Base-by-base conservation (phyloP, 2,797 vertebrate genomes). In the Buceros bicornis region DNA sequence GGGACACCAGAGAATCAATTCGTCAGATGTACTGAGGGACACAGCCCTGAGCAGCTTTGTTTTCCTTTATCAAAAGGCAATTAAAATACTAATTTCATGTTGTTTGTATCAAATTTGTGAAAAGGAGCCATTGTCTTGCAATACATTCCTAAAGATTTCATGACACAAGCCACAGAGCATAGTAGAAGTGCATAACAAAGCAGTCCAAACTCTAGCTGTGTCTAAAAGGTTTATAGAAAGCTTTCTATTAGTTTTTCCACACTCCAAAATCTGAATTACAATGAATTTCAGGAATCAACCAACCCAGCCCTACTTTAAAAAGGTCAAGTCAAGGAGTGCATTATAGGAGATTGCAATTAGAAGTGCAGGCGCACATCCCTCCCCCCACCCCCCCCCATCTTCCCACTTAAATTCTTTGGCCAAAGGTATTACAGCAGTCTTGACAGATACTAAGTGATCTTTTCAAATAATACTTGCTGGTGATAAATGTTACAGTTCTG, bases 241-340 rank as follows among this genome's bases (percentile, higher is more conserved):
- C 94, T 87, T 71, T 92, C 88, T 91, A 92, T 93, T 92, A 25
- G 0, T 78, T 96, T 82, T 95, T 91, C 94, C 94, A 95, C 83
- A 95, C 93, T 95, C 95, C 42, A 90, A 89, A 92, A 96, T 95
- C 87, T 92, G 94, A 97, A 95, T 95, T 96, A 66, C 89, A 96
- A 96, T 97, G 96, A 91, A 96, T 96, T 97, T 96, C 83, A 94
- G 84, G 93, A 97, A 88, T 92, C 95, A 93, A 76, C 91, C 90
- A 93, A 88, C 92, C 94, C 89, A 81, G 62, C 82, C 87, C 89
- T 42, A 85, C 90, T 97, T 94, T 86, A 81, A 87, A 86, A 88
- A 71, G 40, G 87, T 92, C 95, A 95, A 47, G 87, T 90, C 93
- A 82, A 94, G 95, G 79, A 94, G 76, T 65, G 60, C 87, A 91